Base-by-base conservation (phyloP, 2,797 vertebrate species). In the Anguilla pacifica region DNA sequence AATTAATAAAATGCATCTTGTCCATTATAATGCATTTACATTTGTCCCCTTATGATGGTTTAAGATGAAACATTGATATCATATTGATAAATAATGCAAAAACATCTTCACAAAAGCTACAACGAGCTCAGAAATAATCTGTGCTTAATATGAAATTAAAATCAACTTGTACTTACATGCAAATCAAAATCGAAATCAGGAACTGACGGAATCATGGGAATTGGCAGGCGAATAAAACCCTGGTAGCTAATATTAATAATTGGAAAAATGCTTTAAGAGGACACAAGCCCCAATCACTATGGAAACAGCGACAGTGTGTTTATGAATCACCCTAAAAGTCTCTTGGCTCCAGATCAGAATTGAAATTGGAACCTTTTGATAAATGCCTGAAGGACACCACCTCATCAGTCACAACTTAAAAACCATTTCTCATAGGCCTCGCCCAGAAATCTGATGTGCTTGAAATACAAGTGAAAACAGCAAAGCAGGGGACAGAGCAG, bases 361-460 rank as follows among this genome's bases (percentile, higher is more conserved):
- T 11, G 11, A 82, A 82, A 82, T 82, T 49, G 4, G 46, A 51
- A 46, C 46, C 6, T 82, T 77, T 51, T 25, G 43, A 49, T 82
- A 51, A 51, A 82, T 82, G 79, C 46, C 19, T n/a, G 46, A 51
- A 51, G 46, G 79, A 49, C 43, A 82, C 43, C 22, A 51, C 11
- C 46, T 82, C 79, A 49, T 82, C 79, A 10, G 46, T 82, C 25
- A 82, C 25, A 49, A n/a, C 79, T 11, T 82, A 25, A 82, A 46
- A n/a, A 22, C 15, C 19, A 25, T 82, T n/a, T 51, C 22, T 51
- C 79, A n/a, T 35, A 39, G 74, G 46, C n/a, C 79, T 35, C 1
- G 46, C 46, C 46, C 79, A 82, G 79, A 51, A 46, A 49, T 82
- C 79, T 22, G 74, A 43, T 77, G 74, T 13, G 74, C 74, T 77